A percentile compares a stretch with the other conserved stretches of the same genome.
phyloP scores from a whole-genome alignment of 2,797 vertebrate species.

The Aratinga solstitialis region DNA sequence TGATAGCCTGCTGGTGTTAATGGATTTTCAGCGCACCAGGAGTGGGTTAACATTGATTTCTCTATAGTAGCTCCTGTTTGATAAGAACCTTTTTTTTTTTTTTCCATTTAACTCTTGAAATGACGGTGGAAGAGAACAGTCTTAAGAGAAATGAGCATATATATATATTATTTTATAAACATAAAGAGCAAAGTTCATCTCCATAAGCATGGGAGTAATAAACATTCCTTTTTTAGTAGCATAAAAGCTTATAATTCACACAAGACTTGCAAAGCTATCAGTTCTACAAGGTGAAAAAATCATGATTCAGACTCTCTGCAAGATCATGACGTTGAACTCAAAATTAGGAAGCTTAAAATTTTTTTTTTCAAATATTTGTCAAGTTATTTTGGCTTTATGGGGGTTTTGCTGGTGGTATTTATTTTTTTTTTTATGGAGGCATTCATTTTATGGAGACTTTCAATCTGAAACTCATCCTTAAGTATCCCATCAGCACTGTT shows the following conservation, averaged over 20 bases:
- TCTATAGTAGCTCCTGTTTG: background rate
- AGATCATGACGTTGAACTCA: background rate
- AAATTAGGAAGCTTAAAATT: background rate
- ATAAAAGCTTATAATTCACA: background rate
- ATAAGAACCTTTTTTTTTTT: accelerated
- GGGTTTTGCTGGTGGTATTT: background rate
- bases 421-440: background rate
- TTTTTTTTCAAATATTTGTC: background rate
- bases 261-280: background rate
- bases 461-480: background rate
- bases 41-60: background rate
- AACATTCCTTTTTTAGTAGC: background rate
- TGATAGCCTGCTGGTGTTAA: background rate
- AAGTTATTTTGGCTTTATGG: background rate
- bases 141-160: background rate
- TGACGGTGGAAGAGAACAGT: background rate
- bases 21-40: background rate
- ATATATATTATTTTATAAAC: background rate
- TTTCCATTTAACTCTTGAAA: background rate
- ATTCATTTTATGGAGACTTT: background rate
- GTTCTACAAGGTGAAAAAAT: background rate
- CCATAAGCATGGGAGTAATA: background rate
- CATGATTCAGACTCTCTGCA: background rate
- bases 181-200: background rate
- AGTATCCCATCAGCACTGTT: background rate